These are phyloP conservation scores for Peucedramus taeniatus DNA, from an alignment of 2,113 vertebrate species.

Conservation along the genomic window DNA sequence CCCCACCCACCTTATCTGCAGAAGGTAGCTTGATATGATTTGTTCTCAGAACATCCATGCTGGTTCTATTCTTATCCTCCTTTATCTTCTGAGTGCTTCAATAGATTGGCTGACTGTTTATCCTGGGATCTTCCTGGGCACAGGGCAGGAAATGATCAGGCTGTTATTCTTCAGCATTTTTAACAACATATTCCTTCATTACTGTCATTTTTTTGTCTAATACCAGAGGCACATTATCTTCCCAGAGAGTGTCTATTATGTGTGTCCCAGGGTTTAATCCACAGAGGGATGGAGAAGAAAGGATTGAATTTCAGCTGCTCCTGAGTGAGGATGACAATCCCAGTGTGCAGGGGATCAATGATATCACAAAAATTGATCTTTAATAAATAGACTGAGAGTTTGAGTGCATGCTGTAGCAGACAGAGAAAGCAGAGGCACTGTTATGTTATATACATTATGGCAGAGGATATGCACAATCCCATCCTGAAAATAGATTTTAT, in stretches of 20 bases:
- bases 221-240: neutral
- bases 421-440: neutral
- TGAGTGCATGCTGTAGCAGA: neutral
- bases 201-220: neutral
- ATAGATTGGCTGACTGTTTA: neutral
- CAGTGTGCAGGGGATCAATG: neutral
- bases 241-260: neutral
- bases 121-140: neutral
- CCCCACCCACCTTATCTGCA: neutral
- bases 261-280: neutral
- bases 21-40: neutral
- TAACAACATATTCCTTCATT: neutral
- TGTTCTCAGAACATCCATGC: neutral
- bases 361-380: slow-evolving; percentile 3
- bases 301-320: neutral
- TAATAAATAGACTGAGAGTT: neutral
- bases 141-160: neutral
- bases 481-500: neutral
- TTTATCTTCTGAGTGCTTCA: neutral
- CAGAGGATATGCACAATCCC: neutral
- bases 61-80: neutral
- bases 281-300: neutral
- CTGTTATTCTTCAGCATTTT: neutral
- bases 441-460: neutral
- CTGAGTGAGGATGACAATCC: neutral